A percentile compares a stretch with the other conserved stretches of the same genome.
Evolutionary conservation across 2,113 vertebrate species (phyloP).

Genomic region (Pholis gunnellus): DNA sequence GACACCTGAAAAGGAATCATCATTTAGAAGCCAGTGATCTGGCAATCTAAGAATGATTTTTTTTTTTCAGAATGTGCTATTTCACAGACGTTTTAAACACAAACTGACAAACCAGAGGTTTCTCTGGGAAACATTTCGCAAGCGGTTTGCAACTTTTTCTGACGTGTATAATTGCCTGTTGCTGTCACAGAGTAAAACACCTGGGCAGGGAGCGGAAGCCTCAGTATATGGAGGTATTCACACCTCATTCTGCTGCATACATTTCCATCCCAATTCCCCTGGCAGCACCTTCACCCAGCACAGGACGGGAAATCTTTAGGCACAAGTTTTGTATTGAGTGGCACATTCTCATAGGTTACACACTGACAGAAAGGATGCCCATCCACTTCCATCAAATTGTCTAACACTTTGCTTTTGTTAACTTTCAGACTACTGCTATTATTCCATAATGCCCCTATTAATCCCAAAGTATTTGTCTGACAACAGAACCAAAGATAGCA

Average conservation of each 20-base stretch:
- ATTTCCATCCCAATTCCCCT: conserved; percentile 56
- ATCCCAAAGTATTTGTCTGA: too few relatives aligned
- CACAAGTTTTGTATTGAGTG: conserved; percentile 10
- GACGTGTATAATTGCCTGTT: conserved; percentile 30
- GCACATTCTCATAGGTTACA: conserved; percentile 2
- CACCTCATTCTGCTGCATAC: conserved; percentile 49
- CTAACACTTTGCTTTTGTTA: neutral
- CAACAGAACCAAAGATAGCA: too few relatives aligned
- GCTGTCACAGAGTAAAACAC: conserved; percentile 41
- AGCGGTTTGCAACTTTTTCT: conserved; percentile 26
- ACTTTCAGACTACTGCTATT: neutral
- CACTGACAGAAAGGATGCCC: neutral
- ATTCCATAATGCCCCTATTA: too few relatives aligned
- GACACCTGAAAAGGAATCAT: neutral
- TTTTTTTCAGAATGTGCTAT: neutral
- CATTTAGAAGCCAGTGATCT: neutral
- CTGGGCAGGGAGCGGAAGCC: neutral
- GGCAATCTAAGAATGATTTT: neutral
- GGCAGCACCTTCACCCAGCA: conserved; percentile 27
- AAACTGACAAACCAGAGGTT: conserved; percentile 20
- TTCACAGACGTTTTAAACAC: conserved; percentile 12
- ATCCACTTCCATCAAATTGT: neutral
- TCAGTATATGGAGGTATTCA: conserved; percentile 8
- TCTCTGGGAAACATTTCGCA: conserved; percentile 12
- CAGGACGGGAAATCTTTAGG: conserved; percentile 17